Evolutionary conservation across 2,888 invertebrate species (phyloP).

Genomic region (Hipparchia sbordonii): DNA sequence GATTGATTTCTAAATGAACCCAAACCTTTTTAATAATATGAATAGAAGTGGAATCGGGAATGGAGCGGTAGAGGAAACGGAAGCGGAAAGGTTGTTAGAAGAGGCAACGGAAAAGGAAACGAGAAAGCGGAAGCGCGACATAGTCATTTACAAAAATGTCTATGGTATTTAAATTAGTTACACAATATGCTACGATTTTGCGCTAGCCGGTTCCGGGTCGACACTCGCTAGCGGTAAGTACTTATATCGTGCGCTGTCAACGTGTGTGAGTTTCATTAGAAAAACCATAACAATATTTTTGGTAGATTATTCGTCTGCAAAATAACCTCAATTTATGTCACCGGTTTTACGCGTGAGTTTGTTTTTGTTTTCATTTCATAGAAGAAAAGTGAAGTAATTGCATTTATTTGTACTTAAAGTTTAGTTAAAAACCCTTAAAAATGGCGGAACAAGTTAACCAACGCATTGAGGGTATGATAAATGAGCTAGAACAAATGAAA

Average conservation of each 20-base stretch:
- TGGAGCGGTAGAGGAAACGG: too few relatives aligned
- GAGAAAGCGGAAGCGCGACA: too few relatives aligned
- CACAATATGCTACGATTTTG: background rate
- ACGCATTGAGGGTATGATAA: slow-evolving; percentile 89
- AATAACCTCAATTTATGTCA: background rate
- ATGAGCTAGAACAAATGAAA: slow-evolving; percentile 91
- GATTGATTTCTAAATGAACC: too few relatives aligned
- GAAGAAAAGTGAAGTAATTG: background rate
- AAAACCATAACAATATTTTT: background rate
- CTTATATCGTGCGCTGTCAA: background rate
- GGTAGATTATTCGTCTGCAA: too few relatives aligned
- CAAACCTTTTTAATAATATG: too few relatives aligned
- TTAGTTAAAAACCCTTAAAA: slow-evolving; percentile 35
- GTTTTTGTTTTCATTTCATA: background rate
- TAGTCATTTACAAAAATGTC: too few relatives aligned
- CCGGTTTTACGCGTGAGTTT: background rate
- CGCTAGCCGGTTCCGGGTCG: background rate
- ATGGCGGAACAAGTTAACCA: slow-evolving; percentile 94
- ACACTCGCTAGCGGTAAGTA: background rate
- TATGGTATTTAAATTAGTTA: background rate
- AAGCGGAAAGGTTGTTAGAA: too few relatives aligned
- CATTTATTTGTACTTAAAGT: background rate
- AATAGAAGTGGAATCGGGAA: too few relatives aligned
- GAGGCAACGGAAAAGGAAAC: too few relatives aligned
- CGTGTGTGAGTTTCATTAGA: background rate